A percentile compares a stretch with the other conserved stretches of the same genome.
phyloP scores from a whole-genome alignment of 2,888 invertebrate species.

The Omphaloscelis lunosa region DNA sequence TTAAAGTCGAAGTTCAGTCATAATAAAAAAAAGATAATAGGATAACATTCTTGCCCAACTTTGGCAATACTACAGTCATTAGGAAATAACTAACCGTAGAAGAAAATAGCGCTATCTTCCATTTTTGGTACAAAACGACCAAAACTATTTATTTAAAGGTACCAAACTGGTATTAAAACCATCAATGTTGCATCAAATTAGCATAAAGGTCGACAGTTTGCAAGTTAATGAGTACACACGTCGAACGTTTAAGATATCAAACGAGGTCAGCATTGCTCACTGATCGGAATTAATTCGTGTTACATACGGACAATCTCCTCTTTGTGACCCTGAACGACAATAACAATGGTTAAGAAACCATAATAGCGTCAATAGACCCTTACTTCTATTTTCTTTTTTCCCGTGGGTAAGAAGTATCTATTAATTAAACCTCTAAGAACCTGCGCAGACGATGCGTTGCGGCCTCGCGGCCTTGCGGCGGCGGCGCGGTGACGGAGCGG shows the following conservation, averaged over 20 bases:
- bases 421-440: neutral
- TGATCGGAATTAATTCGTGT: conserved; percentile 65
- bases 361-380: neutral
- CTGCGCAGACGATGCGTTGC: no score
- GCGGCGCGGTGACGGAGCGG: no score
- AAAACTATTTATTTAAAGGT: conserved; percentile 24
- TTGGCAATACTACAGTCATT: conserved; percentile 5
- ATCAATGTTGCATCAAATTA: conserved; percentile 65
- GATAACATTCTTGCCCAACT: conserved; percentile 12
- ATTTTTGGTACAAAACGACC: conserved; percentile 16
- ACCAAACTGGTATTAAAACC: conserved; percentile 52
- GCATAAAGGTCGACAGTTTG: conserved; percentile 70
- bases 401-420: no score
- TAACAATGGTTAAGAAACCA: conserved; percentile 27
- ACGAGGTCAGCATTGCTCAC: conserved; percentile 66
- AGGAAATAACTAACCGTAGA: neutral
- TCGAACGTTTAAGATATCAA: conserved; percentile 64
- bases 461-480: no score
- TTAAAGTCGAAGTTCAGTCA: neutral
- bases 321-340: conserved; percentile 27
- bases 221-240: conserved; percentile 69
- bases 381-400: neutral
- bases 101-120: neutral
- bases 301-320: conserved; percentile 53
- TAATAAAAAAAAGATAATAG: neutral